These are phyloP conservation scores for Trissolcus japonicus DNA, from an alignment of 2,888 invertebrate genomes.

Conservation along the genomic window DNA sequence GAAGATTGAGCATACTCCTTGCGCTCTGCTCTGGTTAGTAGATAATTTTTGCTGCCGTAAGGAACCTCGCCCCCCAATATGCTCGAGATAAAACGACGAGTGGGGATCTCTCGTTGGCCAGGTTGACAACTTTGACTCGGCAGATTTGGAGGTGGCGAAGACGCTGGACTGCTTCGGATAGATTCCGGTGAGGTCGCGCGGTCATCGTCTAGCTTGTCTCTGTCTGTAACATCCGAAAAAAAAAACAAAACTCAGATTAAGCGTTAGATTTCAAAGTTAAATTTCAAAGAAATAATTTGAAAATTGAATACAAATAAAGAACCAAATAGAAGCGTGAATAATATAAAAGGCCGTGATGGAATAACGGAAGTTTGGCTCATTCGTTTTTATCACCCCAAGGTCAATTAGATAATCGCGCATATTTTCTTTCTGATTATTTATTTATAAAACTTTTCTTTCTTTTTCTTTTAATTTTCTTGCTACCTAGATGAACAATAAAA, in stretches of 20 bases:
- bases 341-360: conserved; percentile 35
- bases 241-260: not conserved
- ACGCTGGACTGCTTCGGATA: conserved; percentile 69
- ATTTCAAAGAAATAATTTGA: not conserved
- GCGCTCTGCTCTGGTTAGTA: conserved; percentile 88
- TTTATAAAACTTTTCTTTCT: not conserved
- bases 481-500: not conserved
- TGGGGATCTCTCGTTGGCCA: conserved; percentile 72
- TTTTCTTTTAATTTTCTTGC: conserved; percentile 11
- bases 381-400: conserved; percentile 43
- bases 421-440: conserved; percentile 1
- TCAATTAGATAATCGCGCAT: conserved; percentile 41
- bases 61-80: conserved; percentile 89
- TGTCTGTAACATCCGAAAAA: conserved; percentile 68
- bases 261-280: too few relatives aligned
- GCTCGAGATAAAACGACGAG: conserved; percentile 86
- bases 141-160: conserved; percentile 65
- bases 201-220: conserved; percentile 75
- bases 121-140: conserved; percentile 61
- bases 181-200: conserved; percentile 74
- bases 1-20: conserved; percentile 83
- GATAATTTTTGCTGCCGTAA: conserved; percentile 87
- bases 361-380: conserved; percentile 49
- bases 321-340: conserved; percentile 24
- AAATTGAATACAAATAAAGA: not conserved